Conservation (phyloP, 2,888 invertebrate species). For the Eilema caniola region DNA sequence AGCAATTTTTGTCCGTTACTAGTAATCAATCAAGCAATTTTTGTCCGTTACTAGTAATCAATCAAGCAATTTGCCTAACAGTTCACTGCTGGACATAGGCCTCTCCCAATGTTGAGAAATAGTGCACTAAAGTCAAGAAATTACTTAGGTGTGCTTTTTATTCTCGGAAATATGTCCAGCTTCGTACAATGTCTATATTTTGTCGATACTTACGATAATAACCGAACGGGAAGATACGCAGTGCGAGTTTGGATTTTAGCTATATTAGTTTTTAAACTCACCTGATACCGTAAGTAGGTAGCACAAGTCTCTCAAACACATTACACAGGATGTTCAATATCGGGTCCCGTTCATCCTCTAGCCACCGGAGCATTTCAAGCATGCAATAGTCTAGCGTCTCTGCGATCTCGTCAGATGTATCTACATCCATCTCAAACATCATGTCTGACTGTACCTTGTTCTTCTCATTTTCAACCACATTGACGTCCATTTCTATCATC, state of each 20-base stretch:
- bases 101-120: no score
- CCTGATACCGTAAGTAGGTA: slow-evolving; percentile 93
- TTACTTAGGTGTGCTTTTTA: no score
- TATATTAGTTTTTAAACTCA: slow-evolving; percentile 39
- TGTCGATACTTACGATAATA: no score
- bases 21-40: no score
- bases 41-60: no score
- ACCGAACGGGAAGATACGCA: no score
- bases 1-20: neutral
- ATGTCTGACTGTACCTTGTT: slow-evolving; percentile 75
- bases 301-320: slow-evolving; percentile 92
- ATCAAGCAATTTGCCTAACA: no score
- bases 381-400: slow-evolving; percentile 92
- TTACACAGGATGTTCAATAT: slow-evolving; percentile 87
- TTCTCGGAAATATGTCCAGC: no score
- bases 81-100: no score
- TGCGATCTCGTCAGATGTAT: slow-evolving; percentile 79
- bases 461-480: slow-evolving; percentile 83
- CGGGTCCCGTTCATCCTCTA: slow-evolving; percentile 88
- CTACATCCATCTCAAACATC: slow-evolving; percentile 87
- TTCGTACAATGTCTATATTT: no score
- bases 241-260: no score
- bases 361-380: slow-evolving; percentile 90
- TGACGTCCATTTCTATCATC: slow-evolving; percentile 91
- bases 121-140: no score